These are phyloP conservation scores for Nestor notabilis DNA, from an alignment of 2,113 vertebrate genomes.

Conservation along the genomic window DNA sequence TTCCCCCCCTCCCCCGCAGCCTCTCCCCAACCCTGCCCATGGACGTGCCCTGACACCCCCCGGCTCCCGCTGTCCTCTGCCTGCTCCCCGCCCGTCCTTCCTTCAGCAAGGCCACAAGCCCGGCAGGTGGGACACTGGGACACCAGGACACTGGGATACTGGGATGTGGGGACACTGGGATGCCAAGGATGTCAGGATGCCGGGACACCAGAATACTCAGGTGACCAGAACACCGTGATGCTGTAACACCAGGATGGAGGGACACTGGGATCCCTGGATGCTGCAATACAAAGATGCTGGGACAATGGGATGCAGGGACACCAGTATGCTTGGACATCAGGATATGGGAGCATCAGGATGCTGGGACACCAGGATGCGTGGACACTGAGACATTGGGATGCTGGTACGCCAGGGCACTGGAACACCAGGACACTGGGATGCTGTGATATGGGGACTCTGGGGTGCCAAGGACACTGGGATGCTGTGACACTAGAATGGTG, in stretches of 20 bases:
- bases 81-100: too few species aligned
- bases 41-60: too few species aligned
- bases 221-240: background rate
- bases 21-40: too few species aligned
- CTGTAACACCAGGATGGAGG: background rate
- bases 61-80: background rate
- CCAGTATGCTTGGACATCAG: too few species aligned
- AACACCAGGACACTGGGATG: background rate
- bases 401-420: background rate
- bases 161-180: background rate
- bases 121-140: background rate
- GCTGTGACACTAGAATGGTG: rapidly evolving
- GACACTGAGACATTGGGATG: background rate
- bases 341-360: background rate
- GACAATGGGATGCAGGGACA: background rate
- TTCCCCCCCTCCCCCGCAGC: background rate
- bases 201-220: rapidly evolving
- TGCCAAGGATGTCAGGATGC: background rate
- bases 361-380: background rate
- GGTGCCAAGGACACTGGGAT: too few species aligned
- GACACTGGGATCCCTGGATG: background rate
- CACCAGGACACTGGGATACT: background rate
- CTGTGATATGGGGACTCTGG: background rate
- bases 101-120: background rate
- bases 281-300: background rate